A percentile compares a stretch with the other conserved stretches of the same genome.
Conservation (phyloP, 1,140 invertebrate genomes). For the Cyclargus thomasi region DNA sequence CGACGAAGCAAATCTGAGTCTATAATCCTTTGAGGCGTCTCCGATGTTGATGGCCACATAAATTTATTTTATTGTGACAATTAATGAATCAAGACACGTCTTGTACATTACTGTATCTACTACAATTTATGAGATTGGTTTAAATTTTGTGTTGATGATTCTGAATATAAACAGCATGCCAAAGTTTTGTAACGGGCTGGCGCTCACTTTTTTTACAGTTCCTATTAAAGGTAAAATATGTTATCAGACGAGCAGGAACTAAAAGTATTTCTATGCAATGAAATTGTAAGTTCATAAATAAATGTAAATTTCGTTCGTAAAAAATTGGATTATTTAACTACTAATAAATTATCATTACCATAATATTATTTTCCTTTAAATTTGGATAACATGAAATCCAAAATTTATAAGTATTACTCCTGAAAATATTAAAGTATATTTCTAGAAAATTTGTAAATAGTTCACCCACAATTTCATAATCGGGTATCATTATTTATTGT, state of each 20-base stretch:
- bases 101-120: neutral
- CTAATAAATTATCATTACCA: no score
- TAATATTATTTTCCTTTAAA: neutral
- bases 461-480: conserved; percentile 18
- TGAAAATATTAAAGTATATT: conserved; percentile 1
- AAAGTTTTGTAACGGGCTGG: conserved; percentile 26
- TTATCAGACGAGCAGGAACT: neutral
- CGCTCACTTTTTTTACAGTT: conserved; percentile 5
- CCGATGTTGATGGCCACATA: neutral
- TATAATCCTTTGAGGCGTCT: neutral
- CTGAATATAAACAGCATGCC: conserved; percentile 22
- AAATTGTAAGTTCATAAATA: neutral
- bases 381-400: neutral
- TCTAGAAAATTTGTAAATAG: conserved; percentile 35
- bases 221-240: neutral
- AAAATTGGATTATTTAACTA: no score
- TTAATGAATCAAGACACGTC: neutral
- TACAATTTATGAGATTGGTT: neutral
- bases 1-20: neutral
- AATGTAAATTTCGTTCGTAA: no score
- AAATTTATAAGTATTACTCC: neutral
- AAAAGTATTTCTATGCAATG: neutral
- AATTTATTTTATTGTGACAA: conserved; percentile 9
- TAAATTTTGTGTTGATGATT: conserved; percentile 21
- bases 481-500: conserved; percentile 25